Evolutionary conservation across 1,140 invertebrate genomes (phyloP).

Genomic region (Leptonema lineaticorne): DNA sequence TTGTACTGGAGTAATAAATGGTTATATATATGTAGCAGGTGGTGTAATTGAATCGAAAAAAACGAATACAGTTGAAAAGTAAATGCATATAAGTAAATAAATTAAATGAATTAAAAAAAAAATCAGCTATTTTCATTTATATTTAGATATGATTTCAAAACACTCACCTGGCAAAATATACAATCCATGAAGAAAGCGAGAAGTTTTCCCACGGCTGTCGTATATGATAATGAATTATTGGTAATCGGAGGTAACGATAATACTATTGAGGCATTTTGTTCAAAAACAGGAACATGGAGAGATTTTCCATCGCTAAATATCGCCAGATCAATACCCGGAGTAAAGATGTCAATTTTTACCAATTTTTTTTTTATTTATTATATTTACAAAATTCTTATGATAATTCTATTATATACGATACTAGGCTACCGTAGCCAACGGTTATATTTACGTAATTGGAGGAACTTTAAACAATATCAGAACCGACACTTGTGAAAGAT

Average conservation of each 20-base stretch:
- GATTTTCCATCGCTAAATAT: not conserved
- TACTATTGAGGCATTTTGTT: not conserved
- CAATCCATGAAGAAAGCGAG: not conserved
- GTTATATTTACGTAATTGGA: not conserved
- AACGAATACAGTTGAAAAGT: too few relatives aligned
- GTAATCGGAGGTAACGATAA: not conserved
- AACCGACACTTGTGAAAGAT: not conserved
- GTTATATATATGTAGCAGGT: not conserved
- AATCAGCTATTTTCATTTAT: too few relatives aligned
- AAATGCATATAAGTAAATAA: too few relatives aligned
- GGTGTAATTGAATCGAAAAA: too few relatives aligned
- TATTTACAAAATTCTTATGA: not conserved
- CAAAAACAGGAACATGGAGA: not conserved
- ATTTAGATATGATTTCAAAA: not conserved
- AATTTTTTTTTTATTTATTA: not conserved
- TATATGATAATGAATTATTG: not conserved
- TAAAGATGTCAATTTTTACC: not conserved
- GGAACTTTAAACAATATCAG: not conserved
- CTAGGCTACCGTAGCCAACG: not conserved
- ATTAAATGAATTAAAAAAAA: too few relatives aligned
- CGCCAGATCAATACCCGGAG: not conserved
- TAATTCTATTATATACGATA: too few relatives aligned
- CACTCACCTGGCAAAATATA: not conserved
- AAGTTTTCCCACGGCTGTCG: not conserved
- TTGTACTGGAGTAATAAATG: not conserved